Evolutionary conservation across 2,797 vertebrate genomes (phyloP).

Genomic region (Harpagifer antarcticus): DNA sequence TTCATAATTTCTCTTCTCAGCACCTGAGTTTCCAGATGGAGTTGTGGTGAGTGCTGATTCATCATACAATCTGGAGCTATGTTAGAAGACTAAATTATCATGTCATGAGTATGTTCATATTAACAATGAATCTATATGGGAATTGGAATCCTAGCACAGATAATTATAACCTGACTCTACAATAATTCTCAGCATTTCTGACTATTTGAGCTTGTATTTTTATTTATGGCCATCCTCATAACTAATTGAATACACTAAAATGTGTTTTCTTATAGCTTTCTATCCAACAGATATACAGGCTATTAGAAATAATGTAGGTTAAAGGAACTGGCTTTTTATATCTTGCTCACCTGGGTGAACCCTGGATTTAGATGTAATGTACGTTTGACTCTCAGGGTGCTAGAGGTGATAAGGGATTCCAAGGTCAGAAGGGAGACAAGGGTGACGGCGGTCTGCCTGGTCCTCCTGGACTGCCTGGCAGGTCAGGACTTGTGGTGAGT

Average conservation of each 20-base stretch:
- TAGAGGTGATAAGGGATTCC: slow-evolving; percentile 83
- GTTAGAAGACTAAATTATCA: not conserved
- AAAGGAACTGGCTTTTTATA: too few relatives aligned
- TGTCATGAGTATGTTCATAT: not conserved
- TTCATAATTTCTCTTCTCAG: slow-evolving; percentile 7
- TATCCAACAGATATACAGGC: too few relatives aligned
- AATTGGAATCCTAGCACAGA: not conserved
- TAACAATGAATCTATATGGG: not conserved
- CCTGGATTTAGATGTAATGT: not conserved
- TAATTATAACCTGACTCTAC: not conserved
- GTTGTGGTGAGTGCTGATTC: slow-evolving; percentile 58
- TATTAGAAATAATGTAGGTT: too few relatives aligned
- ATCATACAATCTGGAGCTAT: not conserved
- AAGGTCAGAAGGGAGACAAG: slow-evolving; percentile 88
- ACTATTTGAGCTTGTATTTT: not conserved
- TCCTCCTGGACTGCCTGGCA: slow-evolving; percentile 89
- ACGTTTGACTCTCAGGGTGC: slow-evolving; percentile 78
- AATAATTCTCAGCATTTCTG: not conserved
- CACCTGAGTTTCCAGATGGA: slow-evolving; percentile 42
- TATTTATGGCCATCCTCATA: not conserved
- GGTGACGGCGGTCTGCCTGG: slow-evolving; percentile 84
- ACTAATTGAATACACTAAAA: not conserved
- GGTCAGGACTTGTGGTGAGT: slow-evolving; percentile 90
- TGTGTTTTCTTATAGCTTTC: too few relatives aligned
- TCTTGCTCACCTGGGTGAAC: not conserved